Conservation (phyloP, 2,888 invertebrate species). For the Drosophila putrida region DNA sequence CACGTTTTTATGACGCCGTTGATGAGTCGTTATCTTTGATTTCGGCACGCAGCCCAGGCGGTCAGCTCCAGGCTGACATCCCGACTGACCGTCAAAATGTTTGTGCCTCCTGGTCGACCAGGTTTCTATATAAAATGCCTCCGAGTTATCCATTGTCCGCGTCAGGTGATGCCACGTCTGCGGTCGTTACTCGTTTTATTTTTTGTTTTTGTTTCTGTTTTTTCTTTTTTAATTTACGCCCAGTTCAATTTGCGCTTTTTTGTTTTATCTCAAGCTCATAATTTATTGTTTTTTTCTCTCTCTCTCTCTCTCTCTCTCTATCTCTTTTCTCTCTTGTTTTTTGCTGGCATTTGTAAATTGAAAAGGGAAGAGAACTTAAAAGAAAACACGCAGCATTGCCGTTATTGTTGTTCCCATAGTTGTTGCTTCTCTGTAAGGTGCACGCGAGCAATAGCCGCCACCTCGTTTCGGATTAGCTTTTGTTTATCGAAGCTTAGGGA, state of each 20-base stretch:
- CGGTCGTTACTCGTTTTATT: constrained; percentile 53
- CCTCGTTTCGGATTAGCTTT: constrained; percentile 52
- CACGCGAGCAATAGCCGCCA: constrained; percentile 30
- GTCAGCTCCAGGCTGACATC: constrained; percentile 37
- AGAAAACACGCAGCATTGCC: constrained; percentile 24
- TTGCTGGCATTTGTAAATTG: constrained; percentile 41
- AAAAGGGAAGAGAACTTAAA: constrained; percentile 16
- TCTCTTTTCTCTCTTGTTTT: neutral
- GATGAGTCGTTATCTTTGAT: constrained; percentile 83
- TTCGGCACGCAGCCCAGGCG: constrained; percentile 66
- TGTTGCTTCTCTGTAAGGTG: constrained; percentile 13
- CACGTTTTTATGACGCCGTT: constrained; percentile 83
- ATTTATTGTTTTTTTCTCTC: constrained; percentile 53
- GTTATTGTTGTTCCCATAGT: constrained; percentile 6
- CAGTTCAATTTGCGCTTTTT: constrained; percentile 71
- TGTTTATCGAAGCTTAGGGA: constrained; percentile 54
- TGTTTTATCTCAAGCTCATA: constrained; percentile 72
- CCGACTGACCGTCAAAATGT: constrained; percentile 37
- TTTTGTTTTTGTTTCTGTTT: neutral
- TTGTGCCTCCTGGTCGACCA: constrained; percentile 47
- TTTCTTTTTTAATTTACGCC: constrained; percentile 60
- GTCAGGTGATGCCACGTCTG: constrained; percentile 61
- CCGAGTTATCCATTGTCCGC: constrained; percentile 26
- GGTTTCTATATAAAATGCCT: constrained; percentile 7
- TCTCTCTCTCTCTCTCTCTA: neutral